These are phyloP conservation scores for Phoeniculus purpureus DNA, from an alignment of 2,797 vertebrate genomes.

Conservation along the genomic window DNA sequence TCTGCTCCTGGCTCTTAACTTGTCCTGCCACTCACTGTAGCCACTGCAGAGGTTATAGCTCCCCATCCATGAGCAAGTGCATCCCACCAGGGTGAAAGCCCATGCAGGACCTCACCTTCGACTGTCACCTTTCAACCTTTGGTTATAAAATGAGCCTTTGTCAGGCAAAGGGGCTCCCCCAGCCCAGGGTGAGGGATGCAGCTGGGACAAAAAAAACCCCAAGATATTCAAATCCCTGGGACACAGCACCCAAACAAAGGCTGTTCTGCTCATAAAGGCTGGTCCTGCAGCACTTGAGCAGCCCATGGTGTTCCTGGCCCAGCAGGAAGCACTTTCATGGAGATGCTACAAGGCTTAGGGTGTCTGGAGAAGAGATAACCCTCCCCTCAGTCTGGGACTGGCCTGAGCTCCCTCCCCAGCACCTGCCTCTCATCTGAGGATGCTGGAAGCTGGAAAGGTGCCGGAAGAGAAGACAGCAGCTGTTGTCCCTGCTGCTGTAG, in stretches of 20 bases:
- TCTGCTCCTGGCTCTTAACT: neutral
- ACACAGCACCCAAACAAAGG: neutral
- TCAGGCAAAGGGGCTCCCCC: neutral
- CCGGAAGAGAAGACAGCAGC: neutral
- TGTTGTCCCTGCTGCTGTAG: neutral
- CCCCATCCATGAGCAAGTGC: neutral
- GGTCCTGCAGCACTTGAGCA: neutral
- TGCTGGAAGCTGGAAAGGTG: neutral
- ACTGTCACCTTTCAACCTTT: neutral
- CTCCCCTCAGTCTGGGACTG: fast-evolving
- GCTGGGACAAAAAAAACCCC: neutral
- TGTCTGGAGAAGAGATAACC: fast-evolving
- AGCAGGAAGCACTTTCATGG: neutral
- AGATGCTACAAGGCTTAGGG: neutral
- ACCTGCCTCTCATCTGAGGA: neutral
- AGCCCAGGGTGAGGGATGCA: neutral
- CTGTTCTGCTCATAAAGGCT: neutral
- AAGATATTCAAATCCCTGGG: neutral
- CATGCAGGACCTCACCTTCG: neutral
- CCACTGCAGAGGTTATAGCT: neutral
- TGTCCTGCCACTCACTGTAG: neutral
- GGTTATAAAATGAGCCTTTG: neutral
- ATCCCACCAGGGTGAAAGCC: neutral
- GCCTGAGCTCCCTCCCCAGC: neutral
- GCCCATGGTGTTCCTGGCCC: neutral